These are phyloP conservation scores for Rhipidura dahli DNA, from an alignment of 2,113 vertebrate species.

Conservation along the genomic window DNA sequence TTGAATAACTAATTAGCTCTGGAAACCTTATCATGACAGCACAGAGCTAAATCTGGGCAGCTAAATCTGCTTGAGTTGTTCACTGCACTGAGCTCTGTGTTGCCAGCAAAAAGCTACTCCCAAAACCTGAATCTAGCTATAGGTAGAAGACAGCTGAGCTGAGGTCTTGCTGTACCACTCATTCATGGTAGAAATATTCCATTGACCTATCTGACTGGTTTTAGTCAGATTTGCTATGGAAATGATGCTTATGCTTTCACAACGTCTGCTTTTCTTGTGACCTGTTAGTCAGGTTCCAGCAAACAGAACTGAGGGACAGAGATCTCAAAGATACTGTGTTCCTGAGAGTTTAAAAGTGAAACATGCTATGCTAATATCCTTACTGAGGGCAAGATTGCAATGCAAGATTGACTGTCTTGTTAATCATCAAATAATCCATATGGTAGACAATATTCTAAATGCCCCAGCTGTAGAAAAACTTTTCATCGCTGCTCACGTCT, in stretches of 20 bases:
- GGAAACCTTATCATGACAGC: not conserved
- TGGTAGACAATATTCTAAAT: not conserved
- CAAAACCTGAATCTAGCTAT: not conserved
- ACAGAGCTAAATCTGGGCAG: not conserved
- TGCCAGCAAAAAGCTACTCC: not conserved
- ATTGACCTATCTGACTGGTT: not conserved
- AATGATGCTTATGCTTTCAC: not conserved
- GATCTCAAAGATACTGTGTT: not conserved
- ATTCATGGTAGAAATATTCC: not conserved
- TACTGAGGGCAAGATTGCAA: not conserved
- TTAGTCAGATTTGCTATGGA: not conserved
- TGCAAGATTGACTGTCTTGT: not conserved
- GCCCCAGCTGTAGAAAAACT: not conserved
- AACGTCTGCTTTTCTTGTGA: not conserved
- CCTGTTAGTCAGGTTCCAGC: not conserved
- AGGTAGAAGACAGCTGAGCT: not conserved
- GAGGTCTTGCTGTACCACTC: not conserved
- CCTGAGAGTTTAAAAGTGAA: not conserved
- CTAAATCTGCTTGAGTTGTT: not conserved
- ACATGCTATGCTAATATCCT: not conserved
- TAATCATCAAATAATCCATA: not conserved
- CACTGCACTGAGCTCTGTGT: not conserved
- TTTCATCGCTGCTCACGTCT: not conserved
- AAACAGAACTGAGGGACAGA: not conserved
- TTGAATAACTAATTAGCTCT: not conserved